phyloP scores from a whole-genome alignment of 2,113 vertebrate species.

The Scartelaos histophorus region DNA sequence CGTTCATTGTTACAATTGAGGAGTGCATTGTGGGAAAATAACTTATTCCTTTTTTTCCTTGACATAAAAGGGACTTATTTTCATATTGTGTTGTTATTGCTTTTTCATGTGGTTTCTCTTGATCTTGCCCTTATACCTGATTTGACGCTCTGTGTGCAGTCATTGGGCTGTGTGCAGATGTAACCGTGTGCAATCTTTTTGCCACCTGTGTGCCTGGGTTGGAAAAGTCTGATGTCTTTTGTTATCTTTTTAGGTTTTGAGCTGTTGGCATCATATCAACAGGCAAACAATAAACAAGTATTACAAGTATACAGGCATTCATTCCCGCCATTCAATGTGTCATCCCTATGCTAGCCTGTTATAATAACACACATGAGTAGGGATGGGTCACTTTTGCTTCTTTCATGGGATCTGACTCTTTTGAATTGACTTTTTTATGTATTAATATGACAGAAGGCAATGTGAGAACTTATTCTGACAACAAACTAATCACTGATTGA shows the following conservation, averaged over 20 bases:
- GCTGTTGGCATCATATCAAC: background rate
- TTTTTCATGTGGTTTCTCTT: constrained; percentile 40
- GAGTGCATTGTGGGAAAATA: constrained; percentile 36
- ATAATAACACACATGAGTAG: too few relatives aligned
- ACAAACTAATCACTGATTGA: too few relatives aligned
- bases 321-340: background rate
- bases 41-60: constrained; percentile 43
- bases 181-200: constrained; percentile 2
- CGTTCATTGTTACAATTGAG: constrained; percentile 43
- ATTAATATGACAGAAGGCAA: too few relatives aligned
- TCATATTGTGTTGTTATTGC: constrained; percentile 28
- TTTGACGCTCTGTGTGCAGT: constrained; percentile 45
- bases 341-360: background rate
- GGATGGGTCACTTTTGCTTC: too few relatives aligned
- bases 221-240: constrained; percentile 29
- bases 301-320: constrained; percentile 13
- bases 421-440: too few relatives aligned
- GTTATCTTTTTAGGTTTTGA: constrained; percentile 16
- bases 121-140: constrained; percentile 52
- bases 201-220: background rate
- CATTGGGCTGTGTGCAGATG: background rate
- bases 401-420: too few relatives aligned
- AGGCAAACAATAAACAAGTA: constrained; percentile 8
- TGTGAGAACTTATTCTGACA: too few relatives aligned
- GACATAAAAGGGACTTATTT: constrained; percentile 57